A percentile compares a stretch with the other conserved stretches of the same genome.
Conservation (phyloP, 2,888 invertebrate species). For the Leucoma salicis region DNA sequence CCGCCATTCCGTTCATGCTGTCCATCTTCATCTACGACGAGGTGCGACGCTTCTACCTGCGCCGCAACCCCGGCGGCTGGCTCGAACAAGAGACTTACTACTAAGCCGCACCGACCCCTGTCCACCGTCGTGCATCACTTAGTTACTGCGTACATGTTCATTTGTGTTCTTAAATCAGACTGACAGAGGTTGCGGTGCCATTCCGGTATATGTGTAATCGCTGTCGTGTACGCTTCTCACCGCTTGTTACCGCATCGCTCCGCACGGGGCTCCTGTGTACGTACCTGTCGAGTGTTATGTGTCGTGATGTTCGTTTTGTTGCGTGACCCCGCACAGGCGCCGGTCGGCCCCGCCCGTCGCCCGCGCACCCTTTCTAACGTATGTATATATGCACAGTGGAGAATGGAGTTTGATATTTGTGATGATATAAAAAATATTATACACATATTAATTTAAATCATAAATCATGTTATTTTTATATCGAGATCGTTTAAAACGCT, state of each 20-base stretch:
- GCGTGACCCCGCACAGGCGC: conserved; percentile 44
- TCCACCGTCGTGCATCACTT: conserved; percentile 62
- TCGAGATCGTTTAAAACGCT: conserved; percentile 57
- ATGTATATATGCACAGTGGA: conserved; percentile 78
- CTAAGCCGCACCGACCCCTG: conserved; percentile 81
- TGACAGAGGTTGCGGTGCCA: conserved; percentile 70
- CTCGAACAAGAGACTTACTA: conserved; percentile 99
- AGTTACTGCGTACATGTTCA: conserved; percentile 71
- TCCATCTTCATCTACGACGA: conserved; percentile 99
- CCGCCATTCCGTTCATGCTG: conserved; percentile 98
- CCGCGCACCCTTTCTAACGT: conserved; percentile 48
- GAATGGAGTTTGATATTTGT: conserved; percentile 67
- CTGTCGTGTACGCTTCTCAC: conserved; percentile 77
- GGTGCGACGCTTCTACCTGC: conserved; percentile 97
- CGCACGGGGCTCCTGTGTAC: conserved; percentile 40
- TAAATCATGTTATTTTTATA: conserved; percentile 75
- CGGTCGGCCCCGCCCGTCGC: conserved; percentile 26
- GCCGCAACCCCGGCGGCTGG: conserved; percentile 99
- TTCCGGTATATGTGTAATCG: conserved; percentile 67
- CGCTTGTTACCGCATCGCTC: conserved; percentile 68
- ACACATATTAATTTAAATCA: conserved; percentile 61
- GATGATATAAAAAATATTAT: conserved; percentile 59
- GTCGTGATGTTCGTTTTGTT: conserved; percentile 38
- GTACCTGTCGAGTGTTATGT: conserved; percentile 43
- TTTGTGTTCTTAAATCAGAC: conserved; percentile 72